Evolutionary conservation across 1,140 invertebrate genomes (phyloP).

Genomic region (Formica exsecta): DNA sequence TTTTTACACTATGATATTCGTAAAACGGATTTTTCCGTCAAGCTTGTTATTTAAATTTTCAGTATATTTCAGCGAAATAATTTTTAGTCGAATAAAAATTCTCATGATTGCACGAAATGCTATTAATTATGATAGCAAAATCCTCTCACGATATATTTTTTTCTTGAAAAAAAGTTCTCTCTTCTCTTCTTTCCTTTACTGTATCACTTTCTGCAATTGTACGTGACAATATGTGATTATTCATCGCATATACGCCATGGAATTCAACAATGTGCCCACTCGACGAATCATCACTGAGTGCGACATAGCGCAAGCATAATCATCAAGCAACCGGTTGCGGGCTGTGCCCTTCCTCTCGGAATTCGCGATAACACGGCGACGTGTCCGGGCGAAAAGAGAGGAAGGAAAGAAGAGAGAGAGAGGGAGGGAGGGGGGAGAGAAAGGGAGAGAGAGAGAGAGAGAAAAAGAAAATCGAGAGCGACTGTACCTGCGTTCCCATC

Average conservation of each 20-base stretch:
- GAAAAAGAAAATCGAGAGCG: constrained; percentile 56
- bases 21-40: background rate
- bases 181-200: constrained; percentile 30
- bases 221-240: constrained; percentile 52
- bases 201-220: constrained; percentile 32
- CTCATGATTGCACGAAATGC: background rate
- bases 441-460: constrained; percentile 31
- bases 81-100: constrained; percentile 12
- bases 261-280: constrained; percentile 50
- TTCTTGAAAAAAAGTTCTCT: constrained; percentile 5
- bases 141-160: background rate
- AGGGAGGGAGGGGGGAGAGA: constrained; percentile 38
- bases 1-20: background rate
- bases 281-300: constrained; percentile 41
- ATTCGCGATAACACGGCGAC: constrained; percentile 49
- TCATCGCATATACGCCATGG: constrained; percentile 21
- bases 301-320: constrained; percentile 41
- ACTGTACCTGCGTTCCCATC: constrained; percentile 22
- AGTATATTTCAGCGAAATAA: background rate
- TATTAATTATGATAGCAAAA: constrained; percentile 20
- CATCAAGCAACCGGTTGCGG: constrained; percentile 46
- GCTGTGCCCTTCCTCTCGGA: constrained; percentile 39
- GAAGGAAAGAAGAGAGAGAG: constrained; percentile 4
- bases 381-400: constrained; percentile 3
- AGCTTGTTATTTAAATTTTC: constrained; percentile 10